These are phyloP conservation scores for Brevimyrus niger DNA, from an alignment of 2,113 vertebrate genomes.

Conservation along the genomic window DNA sequence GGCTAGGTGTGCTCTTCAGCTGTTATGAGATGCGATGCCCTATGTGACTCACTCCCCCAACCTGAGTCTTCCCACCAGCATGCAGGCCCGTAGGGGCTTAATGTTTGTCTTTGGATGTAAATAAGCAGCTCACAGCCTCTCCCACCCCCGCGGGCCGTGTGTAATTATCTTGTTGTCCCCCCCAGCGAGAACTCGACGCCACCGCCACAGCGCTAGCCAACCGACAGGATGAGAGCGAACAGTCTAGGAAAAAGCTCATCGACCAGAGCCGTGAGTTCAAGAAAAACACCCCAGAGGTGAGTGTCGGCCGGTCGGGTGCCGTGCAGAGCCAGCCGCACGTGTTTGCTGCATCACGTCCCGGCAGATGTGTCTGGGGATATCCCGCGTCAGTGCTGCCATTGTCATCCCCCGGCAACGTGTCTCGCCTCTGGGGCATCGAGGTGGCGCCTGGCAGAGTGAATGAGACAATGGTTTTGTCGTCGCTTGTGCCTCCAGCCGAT, in stretches of 20 bases:
- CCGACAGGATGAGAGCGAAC: constrained; percentile 87
- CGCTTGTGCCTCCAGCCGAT: background rate
- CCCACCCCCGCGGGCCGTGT: background rate
- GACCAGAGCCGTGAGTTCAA: constrained; percentile 88
- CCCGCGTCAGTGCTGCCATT: constrained; percentile 14
- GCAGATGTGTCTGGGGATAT: constrained; percentile 4
- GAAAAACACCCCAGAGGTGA: constrained; percentile 86
- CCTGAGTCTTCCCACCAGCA: background rate
- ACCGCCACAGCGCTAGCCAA: constrained; percentile 80
- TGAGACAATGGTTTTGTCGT: constrained; percentile 17
- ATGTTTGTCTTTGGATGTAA: constrained; percentile 25
- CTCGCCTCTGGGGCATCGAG: background rate
- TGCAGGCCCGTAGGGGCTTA: background rate
- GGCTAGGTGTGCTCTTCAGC: background rate
- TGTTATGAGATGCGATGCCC: background rate
- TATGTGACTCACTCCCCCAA: background rate
- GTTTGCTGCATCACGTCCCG: background rate
- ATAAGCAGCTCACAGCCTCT: constrained; percentile 10
- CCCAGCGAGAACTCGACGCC: constrained; percentile 78
- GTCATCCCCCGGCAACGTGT: background rate
- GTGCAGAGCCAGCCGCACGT: background rate
- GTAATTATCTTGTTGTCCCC: constrained; percentile 15
- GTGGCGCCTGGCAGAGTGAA: constrained; percentile 13
- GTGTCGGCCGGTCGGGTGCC: background rate
- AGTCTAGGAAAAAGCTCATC: constrained; percentile 83